phyloP scores from a whole-genome alignment of 2,797 vertebrate genomes.

The Hapalemur alaotrensis region DNA sequence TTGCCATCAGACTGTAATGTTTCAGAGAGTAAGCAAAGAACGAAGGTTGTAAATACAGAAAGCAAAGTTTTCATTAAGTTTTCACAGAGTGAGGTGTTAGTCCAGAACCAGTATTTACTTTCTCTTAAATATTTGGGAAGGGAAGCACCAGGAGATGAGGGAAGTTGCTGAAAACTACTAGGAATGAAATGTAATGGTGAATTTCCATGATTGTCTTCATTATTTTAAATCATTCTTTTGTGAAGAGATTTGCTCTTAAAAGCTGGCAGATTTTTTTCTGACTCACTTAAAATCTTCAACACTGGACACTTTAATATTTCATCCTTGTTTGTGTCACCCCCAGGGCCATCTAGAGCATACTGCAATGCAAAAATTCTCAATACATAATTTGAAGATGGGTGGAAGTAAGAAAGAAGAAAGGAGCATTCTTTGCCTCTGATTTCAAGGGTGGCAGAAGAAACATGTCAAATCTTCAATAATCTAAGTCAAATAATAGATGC shows the following conservation, averaged over 20 bases:
- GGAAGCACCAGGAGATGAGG: background rate
- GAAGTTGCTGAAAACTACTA: background rate
- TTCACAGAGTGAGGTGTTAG: background rate
- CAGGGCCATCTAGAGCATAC: background rate
- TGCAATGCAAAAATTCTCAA: background rate
- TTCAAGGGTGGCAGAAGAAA: background rate
- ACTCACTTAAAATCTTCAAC: background rate
- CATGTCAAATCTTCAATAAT: background rate
- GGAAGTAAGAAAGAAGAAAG: background rate
- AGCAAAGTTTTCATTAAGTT: background rate
- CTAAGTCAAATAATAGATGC: background rate
- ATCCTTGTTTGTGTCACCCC: background rate
- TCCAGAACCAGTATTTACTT: background rate
- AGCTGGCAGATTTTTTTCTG: background rate
- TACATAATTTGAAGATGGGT: background rate
- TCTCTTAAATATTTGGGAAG: background rate
- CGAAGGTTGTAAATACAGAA: background rate
- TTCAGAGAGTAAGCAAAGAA: background rate
- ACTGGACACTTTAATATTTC: background rate
- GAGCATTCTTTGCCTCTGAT: background rate
- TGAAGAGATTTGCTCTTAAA: conserved; percentile 22
- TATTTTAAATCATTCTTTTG: conserved; percentile 27
- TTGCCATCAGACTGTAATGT: background rate
- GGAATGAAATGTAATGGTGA: background rate
- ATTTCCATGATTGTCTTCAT: background rate